Percentiles rank a stretch among this genome's conserved stretches.
Evolutionary conservation across 2,797 vertebrate species (phyloP).

Genomic region (Gambelia wislizenii): DNA sequence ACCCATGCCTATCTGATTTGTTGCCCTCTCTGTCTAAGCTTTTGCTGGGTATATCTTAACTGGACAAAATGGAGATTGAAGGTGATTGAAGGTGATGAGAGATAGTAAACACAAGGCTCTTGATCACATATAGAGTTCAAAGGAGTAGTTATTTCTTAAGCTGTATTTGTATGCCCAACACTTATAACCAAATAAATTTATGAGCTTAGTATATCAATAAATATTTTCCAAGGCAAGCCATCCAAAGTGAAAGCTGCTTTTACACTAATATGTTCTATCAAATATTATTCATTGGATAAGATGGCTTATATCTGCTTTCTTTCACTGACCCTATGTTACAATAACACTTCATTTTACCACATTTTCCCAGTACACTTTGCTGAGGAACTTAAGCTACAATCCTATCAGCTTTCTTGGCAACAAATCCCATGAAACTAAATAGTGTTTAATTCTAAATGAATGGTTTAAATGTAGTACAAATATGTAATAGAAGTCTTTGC

Average conservation of each 20-base stretch:
- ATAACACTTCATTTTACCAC: background rate
- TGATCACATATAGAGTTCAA: background rate
- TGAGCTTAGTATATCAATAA: background rate
- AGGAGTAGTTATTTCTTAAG: slow-evolving; percentile 25
- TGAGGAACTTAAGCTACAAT: background rate
- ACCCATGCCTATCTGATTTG: background rate
- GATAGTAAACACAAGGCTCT: background rate
- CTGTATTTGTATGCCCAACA: slow-evolving; percentile 34
- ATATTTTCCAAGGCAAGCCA: background rate
- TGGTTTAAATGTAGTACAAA: no score
- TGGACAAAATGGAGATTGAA: background rate
- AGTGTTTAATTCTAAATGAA: background rate
- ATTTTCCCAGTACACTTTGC: background rate
- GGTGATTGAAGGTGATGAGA: background rate
- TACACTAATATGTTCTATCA: background rate
- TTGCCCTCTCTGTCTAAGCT: background rate
- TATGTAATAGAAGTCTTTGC: no score
- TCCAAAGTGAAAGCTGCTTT: background rate
- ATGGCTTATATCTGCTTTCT: no score
- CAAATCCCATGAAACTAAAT: background rate
- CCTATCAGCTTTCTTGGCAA: background rate
- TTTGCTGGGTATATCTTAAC: background rate
- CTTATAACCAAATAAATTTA: slow-evolving; percentile 39
- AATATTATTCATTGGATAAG: background rate
- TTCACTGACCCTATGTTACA: background rate